These are phyloP conservation scores for Orthosia cruda DNA, from an alignment of 2,888 invertebrate genomes.

Conservation along the genomic window DNA sequence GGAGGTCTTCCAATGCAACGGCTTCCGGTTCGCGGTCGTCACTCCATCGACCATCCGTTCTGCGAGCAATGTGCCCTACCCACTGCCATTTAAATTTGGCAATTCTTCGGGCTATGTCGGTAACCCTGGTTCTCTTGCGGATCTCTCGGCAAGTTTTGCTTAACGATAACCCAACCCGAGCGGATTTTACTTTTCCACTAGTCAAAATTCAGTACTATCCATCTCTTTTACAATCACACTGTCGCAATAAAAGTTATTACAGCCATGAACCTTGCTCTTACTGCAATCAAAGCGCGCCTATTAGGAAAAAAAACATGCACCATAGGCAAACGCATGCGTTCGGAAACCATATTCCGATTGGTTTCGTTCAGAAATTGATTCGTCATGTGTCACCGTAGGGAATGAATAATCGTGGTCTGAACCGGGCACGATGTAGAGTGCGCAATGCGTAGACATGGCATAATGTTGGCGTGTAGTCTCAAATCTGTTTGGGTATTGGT, in stretches of 20 bases:
- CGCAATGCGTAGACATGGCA: constrained; percentile 71
- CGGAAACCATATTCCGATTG: constrained; percentile 74
- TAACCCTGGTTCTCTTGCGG: too few species aligned
- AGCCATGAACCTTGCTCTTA: constrained; percentile 32
- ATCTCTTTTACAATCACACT: neutral
- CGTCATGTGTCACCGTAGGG: constrained; percentile 90
- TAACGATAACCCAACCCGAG: too few species aligned
- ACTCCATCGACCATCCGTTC: too few species aligned
- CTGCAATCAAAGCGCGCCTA: constrained; percentile 65
- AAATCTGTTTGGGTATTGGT: neutral
- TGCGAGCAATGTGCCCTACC: too few species aligned
- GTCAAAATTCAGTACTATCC: neutral
- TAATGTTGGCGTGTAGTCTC: neutral
- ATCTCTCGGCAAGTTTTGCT: too few species aligned
- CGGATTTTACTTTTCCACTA: too few species aligned
- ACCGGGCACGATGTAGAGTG: constrained; percentile 69
- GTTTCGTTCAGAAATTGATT: constrained; percentile 88
- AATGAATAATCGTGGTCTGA: constrained; percentile 88
- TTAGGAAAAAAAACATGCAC: constrained; percentile 60
- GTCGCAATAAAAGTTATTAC: constrained; percentile 57
- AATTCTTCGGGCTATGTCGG: too few species aligned
- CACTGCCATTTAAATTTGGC: too few species aligned
- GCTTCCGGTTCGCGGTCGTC: too few species aligned
- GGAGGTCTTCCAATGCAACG: too few species aligned
- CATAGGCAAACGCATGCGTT: constrained; percentile 71